Evolutionary conservation across 2,797 vertebrate genomes (phyloP), one percentile per base, ranked within the genome.

Genomic region (Urocyon cinereoargenteus): DNA sequence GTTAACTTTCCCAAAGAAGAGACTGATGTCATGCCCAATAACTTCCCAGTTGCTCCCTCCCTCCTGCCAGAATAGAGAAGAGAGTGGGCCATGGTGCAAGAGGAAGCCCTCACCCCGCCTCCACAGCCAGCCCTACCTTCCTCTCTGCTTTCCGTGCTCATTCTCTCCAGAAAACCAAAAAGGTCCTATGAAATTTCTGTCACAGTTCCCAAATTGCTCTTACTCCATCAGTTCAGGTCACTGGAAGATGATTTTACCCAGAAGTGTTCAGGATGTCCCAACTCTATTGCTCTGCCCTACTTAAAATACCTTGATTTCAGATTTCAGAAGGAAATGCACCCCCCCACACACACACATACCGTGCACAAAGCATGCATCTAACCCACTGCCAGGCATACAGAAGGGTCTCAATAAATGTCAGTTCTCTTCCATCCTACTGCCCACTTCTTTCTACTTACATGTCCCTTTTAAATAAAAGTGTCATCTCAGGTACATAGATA

Each of bases 21-120:
- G 34, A 68, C 21, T n/a, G 3, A 62, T 53, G 57, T 16, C 28
- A 3, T 61, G 49, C 40, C 45, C 3, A 64, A 3, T 3, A 73
- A 22, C 6, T 3, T 68, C 34, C 68, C n/a, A 53, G 68, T 0
- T 0, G 4, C 1, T 0, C 14, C 31, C 19, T 1, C 16, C 18
- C 45, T 53, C 19, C 19, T 22, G 6, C 0, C 19, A 15, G 21
- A 73, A 13, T 18, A 61, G 10, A 34, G 16, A 57, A 45, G 15
- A 90, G 21, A 59, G 26, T 6, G 6, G 45, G 19, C 2, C 1
- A 2, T 2, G 6, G 45, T 21, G 24, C 28, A 24, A 28, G 22
- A 7, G 1, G n/a, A n/a, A 40, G 28, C 2, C 31, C 68, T 45
- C 24, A 9, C 0, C 1, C 2, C 13, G 55, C 34, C 45, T 26